phyloP scores from a whole-genome alignment of 2,797 vertebrate species.

The Cottoperca gobio region DNA sequence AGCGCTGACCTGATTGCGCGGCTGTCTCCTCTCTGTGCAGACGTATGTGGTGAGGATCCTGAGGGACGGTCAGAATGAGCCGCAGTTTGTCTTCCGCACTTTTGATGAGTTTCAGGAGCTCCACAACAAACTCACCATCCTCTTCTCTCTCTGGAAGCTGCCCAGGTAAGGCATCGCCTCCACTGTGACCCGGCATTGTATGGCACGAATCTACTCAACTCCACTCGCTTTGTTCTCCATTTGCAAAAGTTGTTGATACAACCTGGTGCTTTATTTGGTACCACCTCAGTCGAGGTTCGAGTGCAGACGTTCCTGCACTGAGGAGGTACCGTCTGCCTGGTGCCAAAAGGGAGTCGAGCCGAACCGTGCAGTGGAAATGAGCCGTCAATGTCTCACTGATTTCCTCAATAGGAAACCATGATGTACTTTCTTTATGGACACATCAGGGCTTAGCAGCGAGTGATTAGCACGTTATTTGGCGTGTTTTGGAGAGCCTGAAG shows the following conservation, averaged over 20 bases:
- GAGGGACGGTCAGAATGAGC: constrained; percentile 92
- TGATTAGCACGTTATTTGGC: background rate
- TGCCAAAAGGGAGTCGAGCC: too few relatives aligned
- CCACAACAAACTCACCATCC: constrained; percentile 96
- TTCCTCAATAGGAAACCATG: background rate
- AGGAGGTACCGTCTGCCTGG: too few relatives aligned
- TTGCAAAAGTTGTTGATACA: too few relatives aligned
- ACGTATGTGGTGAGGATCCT: constrained; percentile 94
- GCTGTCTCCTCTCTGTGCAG: constrained; percentile 76
- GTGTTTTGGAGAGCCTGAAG: background rate
- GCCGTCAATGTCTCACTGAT: background rate
- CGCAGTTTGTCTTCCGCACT: constrained; percentile 95
- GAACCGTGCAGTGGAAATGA: too few relatives aligned
- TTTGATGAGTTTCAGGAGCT: constrained; percentile 99
- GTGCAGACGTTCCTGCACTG: too few relatives aligned
- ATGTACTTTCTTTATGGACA: background rate
- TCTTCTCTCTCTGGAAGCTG: constrained; percentile 97
- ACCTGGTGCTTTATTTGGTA: too few relatives aligned
- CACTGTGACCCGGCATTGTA: too few relatives aligned
- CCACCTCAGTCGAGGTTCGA: too few relatives aligned
- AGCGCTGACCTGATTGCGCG: background rate
- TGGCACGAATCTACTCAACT: too few relatives aligned
- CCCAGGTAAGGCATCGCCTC: constrained; percentile 85
- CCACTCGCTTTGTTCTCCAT: too few relatives aligned
- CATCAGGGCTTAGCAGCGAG: background rate